These are phyloP conservation scores for Drosophila sulfurigaster DNA, from an alignment of 1,140 invertebrate species.

Conservation along the genomic window DNA sequence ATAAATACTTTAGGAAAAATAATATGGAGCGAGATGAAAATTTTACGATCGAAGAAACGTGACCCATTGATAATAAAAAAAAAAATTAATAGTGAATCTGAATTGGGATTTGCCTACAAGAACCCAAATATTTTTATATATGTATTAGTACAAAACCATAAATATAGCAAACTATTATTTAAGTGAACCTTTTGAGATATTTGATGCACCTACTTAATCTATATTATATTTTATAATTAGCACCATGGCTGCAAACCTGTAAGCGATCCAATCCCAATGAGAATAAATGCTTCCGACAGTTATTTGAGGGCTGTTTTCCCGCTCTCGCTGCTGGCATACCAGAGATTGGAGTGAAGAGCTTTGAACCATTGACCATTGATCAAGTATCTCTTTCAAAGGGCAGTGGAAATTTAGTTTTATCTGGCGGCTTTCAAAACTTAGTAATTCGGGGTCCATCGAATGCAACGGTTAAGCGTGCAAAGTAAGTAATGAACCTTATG, in stretches of 20 bases:
- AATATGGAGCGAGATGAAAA: not conserved
- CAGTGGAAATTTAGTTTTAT: slow-evolving; percentile 84
- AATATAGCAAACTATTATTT: not conserved
- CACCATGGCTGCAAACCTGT: slow-evolving; percentile 77
- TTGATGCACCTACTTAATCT: too few species aligned
- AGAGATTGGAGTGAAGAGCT: slow-evolving; percentile 85
- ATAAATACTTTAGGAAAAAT: not conserved
- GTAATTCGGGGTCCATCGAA: slow-evolving; percentile 86
- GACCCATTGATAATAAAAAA: not conserved
- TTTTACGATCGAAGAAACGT: not conserved
- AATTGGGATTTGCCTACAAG: not conserved
- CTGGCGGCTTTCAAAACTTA: slow-evolving; percentile 85
- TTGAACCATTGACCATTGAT: slow-evolving; percentile 85
- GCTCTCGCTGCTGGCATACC: slow-evolving; percentile 85
- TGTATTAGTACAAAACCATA: not conserved
- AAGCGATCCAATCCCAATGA: slow-evolving; percentile 80
- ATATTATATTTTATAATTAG: slow-evolving; percentile 39
- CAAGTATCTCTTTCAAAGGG: slow-evolving; percentile 85
- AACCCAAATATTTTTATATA: not conserved
- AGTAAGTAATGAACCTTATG: slow-evolving; percentile 40
- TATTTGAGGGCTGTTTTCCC: slow-evolving; percentile 81
- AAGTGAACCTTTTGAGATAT: not conserved
- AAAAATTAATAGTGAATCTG: too few species aligned
- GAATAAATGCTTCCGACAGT: slow-evolving; percentile 76
- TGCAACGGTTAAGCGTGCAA: slow-evolving; percentile 77